Evolutionary conservation across 2,797 vertebrate genomes (phyloP).

Genomic region (Vireo griseus): DNA sequence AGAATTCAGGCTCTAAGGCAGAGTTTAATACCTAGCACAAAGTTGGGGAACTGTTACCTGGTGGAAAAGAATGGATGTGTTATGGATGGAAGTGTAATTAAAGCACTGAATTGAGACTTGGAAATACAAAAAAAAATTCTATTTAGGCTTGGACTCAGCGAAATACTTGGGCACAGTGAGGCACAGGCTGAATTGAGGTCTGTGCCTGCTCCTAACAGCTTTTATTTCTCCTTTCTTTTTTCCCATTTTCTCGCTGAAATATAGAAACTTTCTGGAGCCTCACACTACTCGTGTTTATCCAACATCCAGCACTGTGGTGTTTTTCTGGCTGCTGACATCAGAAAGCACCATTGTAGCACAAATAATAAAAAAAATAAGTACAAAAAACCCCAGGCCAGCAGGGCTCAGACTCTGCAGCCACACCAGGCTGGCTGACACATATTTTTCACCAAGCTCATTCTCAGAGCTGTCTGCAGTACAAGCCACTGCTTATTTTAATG

Average conservation of each 20-base stretch:
- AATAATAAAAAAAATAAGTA: neutral
- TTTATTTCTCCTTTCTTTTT: neutral
- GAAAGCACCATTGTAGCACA: neutral
- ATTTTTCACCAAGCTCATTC: neutral
- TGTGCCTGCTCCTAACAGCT: neutral
- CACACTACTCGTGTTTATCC: fast-evolving
- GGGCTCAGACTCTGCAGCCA: neutral
- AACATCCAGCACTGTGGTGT: neutral
- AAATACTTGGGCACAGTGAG: neutral
- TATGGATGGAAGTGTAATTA: neutral
- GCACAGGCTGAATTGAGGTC: neutral
- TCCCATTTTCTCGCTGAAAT: neutral
- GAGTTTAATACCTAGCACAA: neutral
- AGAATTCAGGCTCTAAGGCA: neutral
- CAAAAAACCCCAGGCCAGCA: neutral
- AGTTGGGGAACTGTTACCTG: neutral
- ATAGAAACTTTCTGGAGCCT: neutral
- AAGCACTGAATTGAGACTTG: neutral
- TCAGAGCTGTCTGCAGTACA: constrained; percentile 8
- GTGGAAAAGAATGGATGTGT: neutral
- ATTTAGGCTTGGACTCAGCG: neutral
- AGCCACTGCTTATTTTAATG: constrained; percentile 18
- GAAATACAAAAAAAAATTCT: neutral
- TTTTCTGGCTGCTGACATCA: neutral
- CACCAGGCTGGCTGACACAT: neutral